Evolutionary conservation across 2,113 vertebrate genomes (phyloP), one percentile per base, ranked within the genome.

Genomic region (Sciurus niger): DNA sequence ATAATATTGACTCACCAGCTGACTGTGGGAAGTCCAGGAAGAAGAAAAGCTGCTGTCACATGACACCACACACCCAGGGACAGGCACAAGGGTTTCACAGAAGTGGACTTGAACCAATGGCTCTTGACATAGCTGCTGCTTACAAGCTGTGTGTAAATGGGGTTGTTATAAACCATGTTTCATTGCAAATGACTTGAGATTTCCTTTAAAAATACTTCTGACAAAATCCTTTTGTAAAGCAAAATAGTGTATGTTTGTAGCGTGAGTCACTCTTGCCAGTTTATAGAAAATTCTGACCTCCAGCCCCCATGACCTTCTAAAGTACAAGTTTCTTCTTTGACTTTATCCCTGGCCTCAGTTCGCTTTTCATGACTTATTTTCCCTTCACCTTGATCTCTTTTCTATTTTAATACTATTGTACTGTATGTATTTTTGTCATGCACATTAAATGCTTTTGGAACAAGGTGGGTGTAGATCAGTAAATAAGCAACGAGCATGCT

Each of bases 361-460:
- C 46, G 24, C 22, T 3, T 12, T 53, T 24, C n/a, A 3, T 4
- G 11, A 53, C 68, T 96, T 40, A 17, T 37, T 90, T 46, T 46
- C 43, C 68, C 58, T 28, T 65, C n/a, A 73, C 84, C 84, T 25
- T 83, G 20, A 51, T 80, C 90, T 74, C 63, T 92, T 91, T 93
- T 94, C 95, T 92, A 32, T 55, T 78, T 68, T 89, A 79, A 74
- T 65, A 28, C 58, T 51, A 34, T n/a, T 43, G 84, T 90, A 68
- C 88, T 43, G 22, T 67, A 63, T 53, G 58, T 94, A 79, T 70
- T 84, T 89, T 92, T 89, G 76, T 68, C 70, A 24, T 30, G 34
- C 28, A 20, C n/a, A 1, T 65, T 77, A 72, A 95, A 43, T 51
- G 46, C 55, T 90, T 72, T 70, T 17, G 55, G 65, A 93, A 91